phyloP scores from a whole-genome alignment of 2,113 vertebrate species.

The Bos indicus region DNA sequence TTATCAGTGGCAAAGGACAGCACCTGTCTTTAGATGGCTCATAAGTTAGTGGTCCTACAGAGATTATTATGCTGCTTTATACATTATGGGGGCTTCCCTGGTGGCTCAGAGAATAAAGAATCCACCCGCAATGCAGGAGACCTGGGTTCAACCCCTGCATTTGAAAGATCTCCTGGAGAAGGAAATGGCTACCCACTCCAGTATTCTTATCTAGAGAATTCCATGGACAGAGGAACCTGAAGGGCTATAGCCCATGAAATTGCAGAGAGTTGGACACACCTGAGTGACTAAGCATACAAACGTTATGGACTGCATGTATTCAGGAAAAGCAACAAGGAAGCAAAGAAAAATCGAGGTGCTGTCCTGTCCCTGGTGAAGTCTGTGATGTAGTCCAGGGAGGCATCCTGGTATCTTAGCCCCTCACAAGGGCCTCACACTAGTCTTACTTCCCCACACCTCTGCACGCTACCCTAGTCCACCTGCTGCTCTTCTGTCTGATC shows the following conservation, averaged over 20 bases:
- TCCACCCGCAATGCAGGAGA: neutral
- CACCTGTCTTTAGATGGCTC: neutral
- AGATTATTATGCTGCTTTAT: neutral
- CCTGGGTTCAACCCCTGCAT: neutral
- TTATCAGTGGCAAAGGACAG: slow-evolving; percentile 20
- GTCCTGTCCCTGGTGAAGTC: neutral
- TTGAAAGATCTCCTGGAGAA: neutral
- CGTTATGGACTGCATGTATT: neutral
- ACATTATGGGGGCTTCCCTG: neutral
- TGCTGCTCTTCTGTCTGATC: neutral
- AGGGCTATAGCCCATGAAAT: neutral
- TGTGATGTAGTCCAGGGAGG: neutral
- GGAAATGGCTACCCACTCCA: neutral
- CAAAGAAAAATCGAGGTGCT: neutral
- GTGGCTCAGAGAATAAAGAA: neutral
- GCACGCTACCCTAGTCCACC: neutral
- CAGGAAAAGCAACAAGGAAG: neutral
- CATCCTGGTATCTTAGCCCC: neutral
- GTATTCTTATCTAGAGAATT: neutral
- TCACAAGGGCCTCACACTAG: neutral
- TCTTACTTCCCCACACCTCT: neutral
- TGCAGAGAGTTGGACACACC: neutral
- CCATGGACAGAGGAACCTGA: neutral
- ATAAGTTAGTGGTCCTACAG: neutral
- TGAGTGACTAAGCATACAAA: neutral